Evolutionary conservation across 1,140 invertebrate species (phyloP), one percentile per base, ranked within the genome.

Genomic region (Trachymyrmex septentrionalis): DNA sequence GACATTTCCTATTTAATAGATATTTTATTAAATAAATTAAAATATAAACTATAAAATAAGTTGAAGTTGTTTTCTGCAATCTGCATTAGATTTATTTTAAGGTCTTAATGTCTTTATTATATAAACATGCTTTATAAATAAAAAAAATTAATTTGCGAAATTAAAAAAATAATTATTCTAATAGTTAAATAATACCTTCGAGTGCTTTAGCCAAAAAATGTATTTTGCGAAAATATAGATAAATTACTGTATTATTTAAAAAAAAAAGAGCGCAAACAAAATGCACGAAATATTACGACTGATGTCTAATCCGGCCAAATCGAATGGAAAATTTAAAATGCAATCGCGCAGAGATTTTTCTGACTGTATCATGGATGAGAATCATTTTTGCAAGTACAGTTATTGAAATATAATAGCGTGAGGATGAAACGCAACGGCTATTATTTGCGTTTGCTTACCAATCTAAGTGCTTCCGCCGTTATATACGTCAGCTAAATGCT

Each of bases 371-470:
- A 24, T 12, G 7, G 10, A 61, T 50, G 55, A 34, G 9, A 61
- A 75, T 82, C 30, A 55, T 82, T 84, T 84, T 75, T 84, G 69
- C 69, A 38, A 61, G 10, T 24, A 61, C 44, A 75, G 27, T 63
- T 75, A 84, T 84, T 75, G 69, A 84, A 84, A 84, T 84, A 63
- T 63, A 84, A 84, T 30, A 34, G 44, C 57, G 16, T 48, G 53
- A 12, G 55, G 44, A 61, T 73, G 44, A 75, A 84, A 84, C 24
- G 69, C 80, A 84, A 63, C 44, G 24, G 9, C 38, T 38, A 59
- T 19, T 19, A 84, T 73, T 27, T 73, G 55, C 53, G 24, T 75
- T 30, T 14, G 19, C 30, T 24, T 57, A 61, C 30, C 38, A 16
- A 53, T 82, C 19, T 38, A 75, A 82, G 38, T 73, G 55, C 38